Evolutionary conservation across 2,888 invertebrate species (phyloP), one percentile per base, ranked within the genome.

Genomic region (Cheiracanthium punctorium): DNA sequence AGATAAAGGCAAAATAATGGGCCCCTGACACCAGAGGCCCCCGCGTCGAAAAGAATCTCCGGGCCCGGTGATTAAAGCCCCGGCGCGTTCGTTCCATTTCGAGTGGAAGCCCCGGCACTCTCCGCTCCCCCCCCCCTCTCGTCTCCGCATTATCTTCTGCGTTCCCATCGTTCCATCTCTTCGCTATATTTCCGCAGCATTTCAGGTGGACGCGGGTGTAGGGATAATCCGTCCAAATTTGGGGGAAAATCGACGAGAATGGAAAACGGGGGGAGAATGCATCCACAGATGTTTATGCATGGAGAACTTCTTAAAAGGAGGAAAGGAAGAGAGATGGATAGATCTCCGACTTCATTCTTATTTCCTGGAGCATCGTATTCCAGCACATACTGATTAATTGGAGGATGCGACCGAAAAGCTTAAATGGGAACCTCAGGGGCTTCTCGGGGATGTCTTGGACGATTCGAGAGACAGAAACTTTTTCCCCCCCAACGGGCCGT

Each of bases 1-100:
- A 84, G 84, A 84, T 84, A 84, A 84, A 84, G 84, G 84, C 84
- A 84, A 79, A 84, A 84, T 84, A 84, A 84, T 84, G 84, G 84
- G 84, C 69, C 84, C 77, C 64, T 79, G 84, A 79, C 70, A 79
- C 84, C 79, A 69, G 73, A 58, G 58, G 58, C 58, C 58, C 69
- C 65, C 30, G 74, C 74, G 43, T 48, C 43, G 48, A 64, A 71
- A 76, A 72, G 79, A 77, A 79, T 73, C 79, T 71, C 29, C 37
- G 69, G 64, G 32, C 37, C 64, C 64, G 84, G 79, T 84, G 79
- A 84, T 79, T 79, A 79, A 79, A 74, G 73, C 52, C 32, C 29
- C 24, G 52, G 2, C 73, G 73, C 69, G 12, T 33, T 69, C 69
- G 17, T 17, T 69, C 37, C 20, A 7, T 69, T 32, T 20, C n/a